phyloP scores from a whole-genome alignment of 53 echinoderm and acorn worm genomes.

The Zoroaster sp. region DNA sequence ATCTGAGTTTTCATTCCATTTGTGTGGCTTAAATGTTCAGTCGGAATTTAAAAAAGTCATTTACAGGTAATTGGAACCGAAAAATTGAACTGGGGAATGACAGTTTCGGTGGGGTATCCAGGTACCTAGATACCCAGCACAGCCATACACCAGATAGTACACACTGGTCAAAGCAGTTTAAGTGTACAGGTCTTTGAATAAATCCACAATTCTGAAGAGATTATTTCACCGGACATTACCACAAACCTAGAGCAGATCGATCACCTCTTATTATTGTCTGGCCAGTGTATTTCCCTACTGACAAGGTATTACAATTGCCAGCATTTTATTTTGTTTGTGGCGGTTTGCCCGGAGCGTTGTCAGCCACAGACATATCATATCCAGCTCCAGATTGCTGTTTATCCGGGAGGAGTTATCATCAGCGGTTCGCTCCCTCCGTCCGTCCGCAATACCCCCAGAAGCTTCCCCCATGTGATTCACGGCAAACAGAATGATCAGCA shows the following conservation, averaged over 20 bases:
- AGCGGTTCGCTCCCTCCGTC: neutral
- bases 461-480: conserved; percentile 11
- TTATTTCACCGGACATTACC: neutral
- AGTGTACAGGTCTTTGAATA: neutral
- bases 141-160: no score
- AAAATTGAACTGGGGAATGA: no score
- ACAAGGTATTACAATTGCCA: conserved; percentile 20
- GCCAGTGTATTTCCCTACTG: neutral
- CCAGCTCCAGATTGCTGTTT: conserved; percentile 39
- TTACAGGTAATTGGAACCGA: no score
- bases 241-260: neutral
- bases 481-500: conserved; percentile 29
- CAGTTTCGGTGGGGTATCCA: no score
- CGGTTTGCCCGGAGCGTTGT: neutral
- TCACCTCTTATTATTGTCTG: neutral
- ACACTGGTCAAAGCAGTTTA: no score
- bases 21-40: no score
- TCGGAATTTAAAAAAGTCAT: no score
- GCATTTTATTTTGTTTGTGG: neutral
- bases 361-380: conserved; percentile 54
- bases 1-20: no score
- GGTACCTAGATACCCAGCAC: no score
- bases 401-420: conserved; percentile 17
- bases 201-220: neutral
- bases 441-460: neutral